These are phyloP conservation scores for Neoniphon sammara DNA, from an alignment of 2,797 vertebrate species.

Conservation along the genomic window DNA sequence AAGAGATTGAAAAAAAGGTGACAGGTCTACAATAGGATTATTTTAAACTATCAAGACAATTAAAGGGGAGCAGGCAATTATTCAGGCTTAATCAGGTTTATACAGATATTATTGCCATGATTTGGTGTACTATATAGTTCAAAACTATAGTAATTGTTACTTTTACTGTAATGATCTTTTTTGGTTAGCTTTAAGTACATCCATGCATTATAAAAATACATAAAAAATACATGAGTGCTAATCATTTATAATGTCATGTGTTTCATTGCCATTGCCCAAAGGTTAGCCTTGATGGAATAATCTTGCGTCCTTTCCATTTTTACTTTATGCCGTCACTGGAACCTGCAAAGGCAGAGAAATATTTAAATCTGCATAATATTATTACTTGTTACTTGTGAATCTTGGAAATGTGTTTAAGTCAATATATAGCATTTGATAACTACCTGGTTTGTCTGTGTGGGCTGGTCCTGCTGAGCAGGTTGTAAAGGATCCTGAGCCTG, in stretches of 20 bases:
- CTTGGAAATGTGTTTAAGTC: neutral
- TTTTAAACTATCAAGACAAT: constrained; percentile 42
- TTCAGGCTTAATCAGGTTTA: constrained; percentile 17
- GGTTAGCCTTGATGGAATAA: neutral
- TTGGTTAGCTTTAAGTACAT: constrained; percentile 25
- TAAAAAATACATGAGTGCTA: constrained; percentile 1
- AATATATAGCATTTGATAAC: neutral
- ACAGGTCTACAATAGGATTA: constrained; percentile 27
- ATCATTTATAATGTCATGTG: neutral
- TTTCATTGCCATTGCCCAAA: constrained; percentile 7
- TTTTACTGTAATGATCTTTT: constrained; percentile 6
- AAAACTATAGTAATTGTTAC: constrained; percentile 9
- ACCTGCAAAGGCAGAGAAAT: constrained; percentile 56
- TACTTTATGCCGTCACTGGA: constrained; percentile 56
- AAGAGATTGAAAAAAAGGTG: neutral
- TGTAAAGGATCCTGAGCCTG: constrained; percentile 75
- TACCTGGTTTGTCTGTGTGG: constrained; percentile 76
- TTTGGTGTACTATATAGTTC: constrained; percentile 17
- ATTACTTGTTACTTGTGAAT: neutral
- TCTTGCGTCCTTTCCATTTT: neutral
- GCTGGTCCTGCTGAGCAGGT: constrained; percentile 73
- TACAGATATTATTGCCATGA: constrained; percentile 13
- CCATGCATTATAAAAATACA: constrained; percentile 25
- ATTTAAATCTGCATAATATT: neutral
- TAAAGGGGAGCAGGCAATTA: constrained; percentile 21